Conservation (phyloP, 2,113 vertebrate species). For the Felis chaus region DNA sequence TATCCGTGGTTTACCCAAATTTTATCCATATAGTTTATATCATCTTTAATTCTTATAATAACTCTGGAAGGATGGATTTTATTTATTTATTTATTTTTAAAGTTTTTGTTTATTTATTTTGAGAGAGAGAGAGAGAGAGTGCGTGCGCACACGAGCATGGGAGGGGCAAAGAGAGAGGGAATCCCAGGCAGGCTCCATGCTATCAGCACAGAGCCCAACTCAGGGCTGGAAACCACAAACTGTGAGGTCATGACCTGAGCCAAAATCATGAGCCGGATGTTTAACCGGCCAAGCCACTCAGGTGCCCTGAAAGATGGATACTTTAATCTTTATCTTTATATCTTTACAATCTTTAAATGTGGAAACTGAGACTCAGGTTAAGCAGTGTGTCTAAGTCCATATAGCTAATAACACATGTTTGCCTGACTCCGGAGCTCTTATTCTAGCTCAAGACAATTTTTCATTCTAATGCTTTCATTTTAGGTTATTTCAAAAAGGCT, state of each 20-base stretch:
- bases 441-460: not conserved
- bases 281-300: too few relatives aligned
- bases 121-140: too few relatives aligned
- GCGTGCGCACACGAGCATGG: too few relatives aligned
- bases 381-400: not conserved
- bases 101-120: too few relatives aligned
- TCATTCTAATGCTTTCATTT: slow-evolving; percentile 37
- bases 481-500: not conserved
- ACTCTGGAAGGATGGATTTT: not conserved
- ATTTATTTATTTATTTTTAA: too few relatives aligned
- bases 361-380: not conserved
- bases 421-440: not conserved
- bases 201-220: too few relatives aligned
- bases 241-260: too few relatives aligned
- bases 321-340: slow-evolving; percentile 35
- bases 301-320: not conserved
- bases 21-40: not conserved
- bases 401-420: not conserved
- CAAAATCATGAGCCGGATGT: too few relatives aligned
- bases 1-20: not conserved
- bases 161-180: too few relatives aligned
- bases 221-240: too few relatives aligned
- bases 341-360: not conserved
- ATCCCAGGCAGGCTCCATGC: too few relatives aligned
- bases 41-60: slow-evolving; percentile 41